Conservation (phyloP, 2,888 invertebrate genomes). For the Penaeus monodon region DNA sequence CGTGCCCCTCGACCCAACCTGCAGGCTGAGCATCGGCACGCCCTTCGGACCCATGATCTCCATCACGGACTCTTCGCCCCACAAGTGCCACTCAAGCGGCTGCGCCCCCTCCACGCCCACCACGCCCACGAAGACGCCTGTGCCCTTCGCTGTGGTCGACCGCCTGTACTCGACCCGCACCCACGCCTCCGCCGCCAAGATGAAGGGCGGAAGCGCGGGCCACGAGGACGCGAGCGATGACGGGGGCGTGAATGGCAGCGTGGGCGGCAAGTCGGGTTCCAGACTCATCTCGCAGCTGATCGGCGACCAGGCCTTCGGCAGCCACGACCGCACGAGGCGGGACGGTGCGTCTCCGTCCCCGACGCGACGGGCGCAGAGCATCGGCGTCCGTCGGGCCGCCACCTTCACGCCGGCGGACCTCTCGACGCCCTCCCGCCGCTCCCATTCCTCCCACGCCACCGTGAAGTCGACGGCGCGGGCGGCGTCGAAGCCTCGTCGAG, state of each 20-base stretch:
- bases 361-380: conserved; percentile 54
- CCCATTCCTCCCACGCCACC: conserved; percentile 60
- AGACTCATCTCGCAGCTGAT: conserved; percentile 60
- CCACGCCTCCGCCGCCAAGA: conserved; percentile 76
- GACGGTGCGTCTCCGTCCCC: conserved; percentile 61
- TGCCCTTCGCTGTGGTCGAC: conserved; percentile 69
- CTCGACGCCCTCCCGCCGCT: conserved; percentile 42
- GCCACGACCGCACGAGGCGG: conserved; percentile 57
- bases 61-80: conserved; percentile 33
- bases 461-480: conserved; percentile 16
- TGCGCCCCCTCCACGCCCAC: conserved; percentile 36
- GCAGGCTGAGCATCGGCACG: conserved; percentile 56
- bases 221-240: conserved; percentile 32
- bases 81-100: conserved; percentile 54
- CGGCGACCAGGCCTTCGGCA: conserved; percentile 44
- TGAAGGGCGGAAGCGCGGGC: conserved; percentile 65
- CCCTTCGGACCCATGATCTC: conserved; percentile 61
- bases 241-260: conserved; percentile 31
- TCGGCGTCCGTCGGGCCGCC: conserved; percentile 33
- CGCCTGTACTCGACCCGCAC: conserved; percentile 75
- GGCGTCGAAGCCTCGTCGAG: neutral
- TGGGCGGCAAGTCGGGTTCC: conserved; percentile 37
- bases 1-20: conserved; percentile 60
- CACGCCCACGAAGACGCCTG: conserved; percentile 36
- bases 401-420: conserved; percentile 6